A percentile compares a stretch with the other conserved stretches of the same genome.
Evolutionary conservation across 2,888 invertebrate species (phyloP).

Genomic region (Tenthredo notha): DNA sequence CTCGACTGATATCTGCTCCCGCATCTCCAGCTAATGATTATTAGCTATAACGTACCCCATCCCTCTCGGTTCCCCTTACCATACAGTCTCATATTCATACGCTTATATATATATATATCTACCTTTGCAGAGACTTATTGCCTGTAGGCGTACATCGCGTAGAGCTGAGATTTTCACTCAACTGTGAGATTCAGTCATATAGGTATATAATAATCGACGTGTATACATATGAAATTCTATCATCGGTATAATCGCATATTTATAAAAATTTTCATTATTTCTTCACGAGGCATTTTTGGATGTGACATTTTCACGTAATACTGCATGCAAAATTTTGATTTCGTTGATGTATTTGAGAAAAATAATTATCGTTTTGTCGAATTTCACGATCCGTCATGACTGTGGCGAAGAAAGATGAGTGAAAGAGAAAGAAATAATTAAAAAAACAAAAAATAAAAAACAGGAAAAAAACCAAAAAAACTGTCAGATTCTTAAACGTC

Average conservation of each 20-base stretch:
- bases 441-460: not conserved
- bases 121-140: not conserved
- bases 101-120: not conserved
- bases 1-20: constrained; percentile 71
- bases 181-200: not conserved
- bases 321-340: not conserved
- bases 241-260: not conserved
- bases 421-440: not conserved
- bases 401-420: not conserved
- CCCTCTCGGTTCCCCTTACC: constrained; percentile 35
- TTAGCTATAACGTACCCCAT: constrained; percentile 64
- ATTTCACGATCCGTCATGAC: not conserved
- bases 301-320: not conserved
- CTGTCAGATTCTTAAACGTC: constrained; percentile 46
- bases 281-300: not conserved
- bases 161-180: not conserved
- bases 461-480: not conserved
- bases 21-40: constrained; percentile 73
- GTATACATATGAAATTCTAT: not conserved
- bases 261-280: not conserved
- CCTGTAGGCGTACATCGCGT: not conserved
- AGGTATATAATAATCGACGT: not conserved
- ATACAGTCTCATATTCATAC: constrained; percentile 32
- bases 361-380: constrained; percentile 16
- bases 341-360: not conserved